phyloP scores from a whole-genome alignment of 2,888 invertebrate species.

The Hyles lineata region DNA sequence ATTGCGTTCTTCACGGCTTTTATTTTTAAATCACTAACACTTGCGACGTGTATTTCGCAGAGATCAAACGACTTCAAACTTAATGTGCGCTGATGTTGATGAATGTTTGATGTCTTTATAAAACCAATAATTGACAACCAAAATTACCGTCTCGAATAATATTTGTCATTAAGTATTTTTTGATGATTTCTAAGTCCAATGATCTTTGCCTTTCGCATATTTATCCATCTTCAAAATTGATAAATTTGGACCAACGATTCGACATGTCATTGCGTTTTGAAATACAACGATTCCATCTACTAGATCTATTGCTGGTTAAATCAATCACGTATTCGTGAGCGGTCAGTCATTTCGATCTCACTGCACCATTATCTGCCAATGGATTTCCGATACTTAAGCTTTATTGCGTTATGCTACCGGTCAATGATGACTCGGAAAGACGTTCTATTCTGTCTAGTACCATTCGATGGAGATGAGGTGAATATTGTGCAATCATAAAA shows the following conservation, averaged over 20 bases:
- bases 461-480: background rate
- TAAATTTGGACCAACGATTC: background rate
- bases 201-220: background rate
- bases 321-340: constrained; percentile 57
- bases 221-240: background rate
- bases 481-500: background rate
- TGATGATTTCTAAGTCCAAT: too few relatives aligned
- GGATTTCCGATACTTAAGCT: constrained; percentile 45
- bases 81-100: too few relatives aligned
- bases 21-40: constrained; percentile 12
- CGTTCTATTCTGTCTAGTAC: background rate
- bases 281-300: constrained; percentile 45
- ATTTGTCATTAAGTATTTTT: background rate
- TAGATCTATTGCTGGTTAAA: constrained; percentile 41
- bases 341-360: constrained; percentile 47
- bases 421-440: constrained; percentile 15
- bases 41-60: background rate
- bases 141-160: background rate
- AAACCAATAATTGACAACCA: background rate
- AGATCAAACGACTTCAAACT: background rate
- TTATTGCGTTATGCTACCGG: constrained; percentile 33
- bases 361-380: constrained; percentile 8
- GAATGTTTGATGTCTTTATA: background rate
- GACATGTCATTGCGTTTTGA: constrained; percentile 21
- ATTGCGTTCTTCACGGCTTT: constrained; percentile 2